These are phyloP conservation scores for Trinectes maculatus DNA, from an alignment of 2,113 vertebrate species.

Conservation along the genomic window DNA sequence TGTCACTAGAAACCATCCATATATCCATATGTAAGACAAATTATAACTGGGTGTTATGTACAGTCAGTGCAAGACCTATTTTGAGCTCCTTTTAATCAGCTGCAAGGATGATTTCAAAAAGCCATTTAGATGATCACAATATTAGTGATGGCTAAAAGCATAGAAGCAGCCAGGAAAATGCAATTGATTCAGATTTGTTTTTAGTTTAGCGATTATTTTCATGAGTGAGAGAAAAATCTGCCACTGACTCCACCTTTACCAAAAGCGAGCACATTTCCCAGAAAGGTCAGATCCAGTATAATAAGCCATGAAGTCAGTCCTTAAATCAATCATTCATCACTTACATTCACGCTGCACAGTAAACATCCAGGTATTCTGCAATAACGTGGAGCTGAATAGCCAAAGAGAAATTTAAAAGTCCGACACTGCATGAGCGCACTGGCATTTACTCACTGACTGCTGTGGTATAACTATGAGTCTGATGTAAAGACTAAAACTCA, in stretches of 20 bases:
- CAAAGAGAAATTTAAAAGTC: constrained; percentile 53
- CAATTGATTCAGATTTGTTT: too few species aligned
- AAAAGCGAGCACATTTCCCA: constrained; percentile 27
- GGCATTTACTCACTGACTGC: background rate
- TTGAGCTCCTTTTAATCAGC: background rate
- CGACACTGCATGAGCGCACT: background rate
- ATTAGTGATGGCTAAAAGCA: too few species aligned
- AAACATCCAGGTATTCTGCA: constrained; percentile 75
- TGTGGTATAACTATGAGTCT: background rate
- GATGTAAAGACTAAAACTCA: background rate
- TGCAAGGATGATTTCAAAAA: too few species aligned
- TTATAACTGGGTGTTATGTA: background rate
- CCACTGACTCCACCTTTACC: constrained; percentile 9
- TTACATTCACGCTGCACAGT: constrained; percentile 38
- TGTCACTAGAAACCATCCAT: background rate
- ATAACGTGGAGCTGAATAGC: constrained; percentile 16
- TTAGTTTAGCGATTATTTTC: background rate
- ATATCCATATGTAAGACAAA: too few species aligned
- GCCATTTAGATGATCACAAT: too few species aligned
- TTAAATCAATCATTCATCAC: constrained; percentile 43
- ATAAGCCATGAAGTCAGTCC: constrained; percentile 4
- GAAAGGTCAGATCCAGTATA: background rate
- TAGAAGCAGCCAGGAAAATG: too few species aligned
- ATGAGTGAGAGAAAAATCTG: background rate
- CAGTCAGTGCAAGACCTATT: background rate